Evolutionary conservation across 1,140 invertebrate species (phyloP).

Genomic region (Ptiloglossa arizonensis): DNA sequence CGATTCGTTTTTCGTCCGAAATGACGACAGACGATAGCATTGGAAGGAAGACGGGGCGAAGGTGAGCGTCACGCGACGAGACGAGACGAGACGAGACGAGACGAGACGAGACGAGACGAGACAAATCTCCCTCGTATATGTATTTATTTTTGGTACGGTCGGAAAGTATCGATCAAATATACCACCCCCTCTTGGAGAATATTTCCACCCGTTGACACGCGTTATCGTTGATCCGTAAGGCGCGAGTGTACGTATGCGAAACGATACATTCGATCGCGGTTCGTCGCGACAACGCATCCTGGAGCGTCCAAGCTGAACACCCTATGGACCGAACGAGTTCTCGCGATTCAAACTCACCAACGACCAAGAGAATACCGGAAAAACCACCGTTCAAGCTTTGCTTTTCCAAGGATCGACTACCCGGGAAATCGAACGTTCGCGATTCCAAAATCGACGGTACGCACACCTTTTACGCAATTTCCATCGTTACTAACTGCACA

Average conservation of each 20-base stretch:
- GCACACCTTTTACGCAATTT: background rate
- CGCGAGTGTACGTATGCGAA: background rate
- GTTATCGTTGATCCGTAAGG: background rate
- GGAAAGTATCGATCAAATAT: constrained; percentile 73
- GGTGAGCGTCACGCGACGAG: too few relatives aligned
- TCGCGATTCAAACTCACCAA: constrained; percentile 36
- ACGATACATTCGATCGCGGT: background rate
- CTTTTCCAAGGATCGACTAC: constrained; percentile 71
- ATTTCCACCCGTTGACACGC: background rate
- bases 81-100: too few relatives aligned
- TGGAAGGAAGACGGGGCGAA: too few relatives aligned
- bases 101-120: background rate
- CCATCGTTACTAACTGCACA: background rate
- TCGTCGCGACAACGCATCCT: background rate
- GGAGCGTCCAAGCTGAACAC: constrained; percentile 3
- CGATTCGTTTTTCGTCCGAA: too few relatives aligned
- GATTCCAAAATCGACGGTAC: constrained; percentile 69
- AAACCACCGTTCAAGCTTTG: constrained; percentile 75
- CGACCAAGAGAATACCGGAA: constrained; percentile 34
- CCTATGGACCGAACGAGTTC: constrained; percentile 36
- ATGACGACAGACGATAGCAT: too few relatives aligned
- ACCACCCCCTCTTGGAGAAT: constrained; percentile 6
- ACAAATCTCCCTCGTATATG: background rate
- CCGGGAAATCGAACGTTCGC: constrained; percentile 68
- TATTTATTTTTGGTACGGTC: constrained; percentile 33